Base-by-base conservation (phyloP, 2,797 vertebrate species). In the Babyrousa celebensis region DNA sequence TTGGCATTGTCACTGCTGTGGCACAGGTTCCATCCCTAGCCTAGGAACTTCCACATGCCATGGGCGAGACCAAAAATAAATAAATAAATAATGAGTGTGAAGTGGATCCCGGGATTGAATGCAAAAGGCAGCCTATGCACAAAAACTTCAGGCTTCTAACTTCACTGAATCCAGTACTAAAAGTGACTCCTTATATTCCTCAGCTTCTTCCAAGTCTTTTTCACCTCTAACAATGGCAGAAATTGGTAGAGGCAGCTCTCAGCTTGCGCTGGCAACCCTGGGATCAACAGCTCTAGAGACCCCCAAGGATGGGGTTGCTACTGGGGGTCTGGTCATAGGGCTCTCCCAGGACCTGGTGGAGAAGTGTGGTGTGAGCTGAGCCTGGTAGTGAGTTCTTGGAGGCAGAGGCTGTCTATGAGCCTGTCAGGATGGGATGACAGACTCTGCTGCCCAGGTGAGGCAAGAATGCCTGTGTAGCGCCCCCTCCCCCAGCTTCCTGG, bases 181-280 rank as follows among this genome's bases (percentile, higher is more conserved):
- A 97, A 98, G 98, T 79, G 99, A 36, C 97, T 99, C 99, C 98
- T 99, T 99, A 98, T 99, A 99, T 97, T 99, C 99, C 94, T 99
- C 99, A 0, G 98, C 85, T 98, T 99, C 99, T 95, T 98, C 98
- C 99, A 99, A 98, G 52, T 99, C 99, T 97, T 99, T 99, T 97
- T 99, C 99, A 63, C 98, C 98, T 99, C 99, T 56, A 14, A 78
- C 27, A 77, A 21, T 17, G 20, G 29, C 52, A 4, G 74, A 54
- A 52, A 54, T 12, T 16, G 11, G 12, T 29, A 1, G 48, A 52
- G 18, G 74, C 48, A 29, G 18, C 74, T 77, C 52, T 52, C 52
- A 56, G 3, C 52, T 52, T 6, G 18, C 1, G 3, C 75, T 56
- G 48, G 75, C 29, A 14, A 20, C 12, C 12, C 48, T 1, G 1